phyloP scores from a whole-genome alignment of 2,113 vertebrate genomes.

The Casuarius casuarius region DNA sequence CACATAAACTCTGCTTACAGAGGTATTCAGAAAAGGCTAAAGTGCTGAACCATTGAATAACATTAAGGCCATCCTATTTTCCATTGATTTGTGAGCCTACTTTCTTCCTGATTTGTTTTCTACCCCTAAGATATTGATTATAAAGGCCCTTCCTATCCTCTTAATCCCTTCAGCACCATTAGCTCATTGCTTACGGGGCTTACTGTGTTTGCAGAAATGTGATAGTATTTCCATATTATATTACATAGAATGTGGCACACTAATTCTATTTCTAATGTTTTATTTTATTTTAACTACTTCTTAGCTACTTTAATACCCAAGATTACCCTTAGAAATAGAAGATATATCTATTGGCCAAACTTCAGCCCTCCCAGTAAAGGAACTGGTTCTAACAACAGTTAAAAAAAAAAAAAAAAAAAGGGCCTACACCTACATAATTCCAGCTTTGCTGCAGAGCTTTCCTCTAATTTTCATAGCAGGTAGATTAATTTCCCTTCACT shows the following conservation, averaged over 20 bases:
- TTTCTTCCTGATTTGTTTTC: conserved; percentile 15
- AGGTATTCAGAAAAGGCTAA: neutral
- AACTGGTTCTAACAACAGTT: neutral
- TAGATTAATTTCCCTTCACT: neutral
- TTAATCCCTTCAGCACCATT: conserved; percentile 47
- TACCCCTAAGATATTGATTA: conserved; percentile 32
- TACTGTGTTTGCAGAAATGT: conserved; percentile 8
- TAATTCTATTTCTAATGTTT: conserved; percentile 41
- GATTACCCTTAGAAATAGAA: neutral
- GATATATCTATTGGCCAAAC: neutral
- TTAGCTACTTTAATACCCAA: neutral
- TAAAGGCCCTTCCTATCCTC: conserved; percentile 2
- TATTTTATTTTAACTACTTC: conserved; percentile 11
- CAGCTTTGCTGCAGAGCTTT: neutral
- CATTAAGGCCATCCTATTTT: neutral
- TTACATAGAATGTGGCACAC: neutral
- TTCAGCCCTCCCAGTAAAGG: neutral
- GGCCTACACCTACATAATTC: neutral
- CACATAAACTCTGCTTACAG: neutral
- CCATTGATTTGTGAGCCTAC: neutral
- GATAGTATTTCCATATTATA: neutral
- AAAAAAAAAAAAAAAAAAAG: neutral
- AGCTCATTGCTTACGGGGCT: conserved; percentile 22
- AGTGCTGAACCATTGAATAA: neutral
- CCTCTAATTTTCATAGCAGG: neutral